Conservation (phyloP, 2,113 vertebrate genomes). For the Montifringilla adamsi region DNA sequence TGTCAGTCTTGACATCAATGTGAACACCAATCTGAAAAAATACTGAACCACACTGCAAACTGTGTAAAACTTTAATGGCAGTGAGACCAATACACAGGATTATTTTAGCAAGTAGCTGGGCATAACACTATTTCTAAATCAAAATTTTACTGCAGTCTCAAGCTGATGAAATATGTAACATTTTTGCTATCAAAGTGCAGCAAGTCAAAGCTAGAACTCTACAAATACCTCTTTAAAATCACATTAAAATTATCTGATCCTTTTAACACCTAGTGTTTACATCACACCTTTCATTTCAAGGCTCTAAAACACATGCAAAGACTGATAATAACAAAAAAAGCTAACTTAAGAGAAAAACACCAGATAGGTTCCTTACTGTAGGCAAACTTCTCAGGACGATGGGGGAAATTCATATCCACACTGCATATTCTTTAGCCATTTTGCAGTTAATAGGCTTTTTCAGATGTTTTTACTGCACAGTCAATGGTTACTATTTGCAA, state of each 20-base stretch:
- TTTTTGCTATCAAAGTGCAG: not conserved
- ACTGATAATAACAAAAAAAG: not conserved
- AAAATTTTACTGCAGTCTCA: not conserved
- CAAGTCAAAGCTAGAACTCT: not conserved
- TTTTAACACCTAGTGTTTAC: not conserved
- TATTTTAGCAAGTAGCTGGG: not conserved
- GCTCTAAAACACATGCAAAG: not conserved
- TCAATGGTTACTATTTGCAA: conserved; percentile 9
- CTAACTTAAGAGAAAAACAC: not conserved
- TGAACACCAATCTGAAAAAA: not conserved
- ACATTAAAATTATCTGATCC: not conserved
- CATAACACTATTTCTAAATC: not conserved
- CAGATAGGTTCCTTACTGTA: not conserved
- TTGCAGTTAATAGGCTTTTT: not conserved
- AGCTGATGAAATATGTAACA: not conserved
- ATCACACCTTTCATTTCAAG: not conserved
- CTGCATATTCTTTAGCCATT: not conserved
- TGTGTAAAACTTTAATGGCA: not conserved
- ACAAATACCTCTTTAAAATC: not conserved
- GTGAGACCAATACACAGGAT: not conserved
- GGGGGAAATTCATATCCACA: not conserved
- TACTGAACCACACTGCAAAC: not conserved
- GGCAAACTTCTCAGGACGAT: not conserved
- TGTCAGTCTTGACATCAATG: not conserved
- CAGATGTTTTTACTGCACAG: not conserved